A percentile compares a stretch with the other conserved stretches of the same genome.
Conservation (phyloP, 2,113 vertebrate genomes). For the Phrynosoma platyrhinos region DNA sequence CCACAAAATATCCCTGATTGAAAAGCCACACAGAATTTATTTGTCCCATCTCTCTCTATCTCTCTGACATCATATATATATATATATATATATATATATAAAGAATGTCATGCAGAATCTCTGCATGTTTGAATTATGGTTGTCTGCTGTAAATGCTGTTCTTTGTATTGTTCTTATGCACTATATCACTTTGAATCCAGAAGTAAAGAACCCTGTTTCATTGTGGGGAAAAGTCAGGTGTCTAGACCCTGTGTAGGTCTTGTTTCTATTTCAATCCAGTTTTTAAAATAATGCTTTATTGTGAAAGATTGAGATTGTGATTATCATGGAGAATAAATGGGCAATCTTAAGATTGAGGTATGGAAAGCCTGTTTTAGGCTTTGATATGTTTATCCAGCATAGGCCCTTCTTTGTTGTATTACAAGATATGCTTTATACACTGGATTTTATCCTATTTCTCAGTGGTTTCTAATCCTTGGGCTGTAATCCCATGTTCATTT, state of each 20-base stretch:
- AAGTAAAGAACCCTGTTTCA: not conserved
- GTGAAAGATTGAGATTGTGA: not conserved
- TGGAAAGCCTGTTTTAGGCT: not conserved
- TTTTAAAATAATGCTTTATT: not conserved
- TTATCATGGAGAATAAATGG: not conserved
- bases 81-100: too few species aligned
- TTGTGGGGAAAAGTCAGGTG: too few species aligned
- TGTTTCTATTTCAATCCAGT: not conserved
- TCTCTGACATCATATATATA: too few species aligned
- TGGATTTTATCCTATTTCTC: not conserved
- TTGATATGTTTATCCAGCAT: not conserved
- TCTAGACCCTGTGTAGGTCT: not conserved
- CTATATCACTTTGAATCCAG: not conserved
- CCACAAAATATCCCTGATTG: too few species aligned
- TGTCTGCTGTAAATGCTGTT: not conserved
- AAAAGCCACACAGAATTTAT: not conserved
- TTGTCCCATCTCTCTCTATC: too few species aligned
- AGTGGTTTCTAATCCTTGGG: not conserved
- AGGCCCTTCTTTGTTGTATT: not conserved
- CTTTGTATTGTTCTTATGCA: not conserved
- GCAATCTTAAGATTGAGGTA: too few species aligned
- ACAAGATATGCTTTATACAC: not conserved
- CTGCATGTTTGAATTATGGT: not conserved
- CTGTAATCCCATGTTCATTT: not conserved
- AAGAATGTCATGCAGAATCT: not conserved